These are phyloP conservation scores for Ctenopoma multispine DNA, from an alignment of 2,797 vertebrate genomes.

Conservation along the genomic window DNA sequence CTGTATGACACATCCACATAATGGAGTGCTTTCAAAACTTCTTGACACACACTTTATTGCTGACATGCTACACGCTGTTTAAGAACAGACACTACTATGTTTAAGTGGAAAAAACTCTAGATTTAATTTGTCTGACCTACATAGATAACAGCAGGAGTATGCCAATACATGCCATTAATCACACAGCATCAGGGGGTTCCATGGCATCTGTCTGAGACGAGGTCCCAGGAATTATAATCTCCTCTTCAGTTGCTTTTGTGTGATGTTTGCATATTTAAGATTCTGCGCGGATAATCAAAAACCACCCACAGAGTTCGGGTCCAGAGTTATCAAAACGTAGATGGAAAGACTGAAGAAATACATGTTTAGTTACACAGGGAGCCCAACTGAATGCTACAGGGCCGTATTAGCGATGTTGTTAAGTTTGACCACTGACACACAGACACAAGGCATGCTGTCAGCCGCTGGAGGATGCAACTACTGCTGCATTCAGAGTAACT, in stretches of 20 bases:
- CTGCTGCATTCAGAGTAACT: neutral
- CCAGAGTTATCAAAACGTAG: slow-evolving; percentile 32
- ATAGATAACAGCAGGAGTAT: slow-evolving; percentile 58
- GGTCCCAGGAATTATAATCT: slow-evolving; percentile 50
- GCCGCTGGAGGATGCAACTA: neutral
- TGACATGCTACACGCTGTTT: slow-evolving; percentile 46
- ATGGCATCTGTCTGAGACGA: slow-evolving; percentile 32
- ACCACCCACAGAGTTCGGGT: slow-evolving; percentile 27
- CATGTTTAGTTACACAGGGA: slow-evolving; percentile 5
- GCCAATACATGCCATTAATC: slow-evolving; percentile 59
- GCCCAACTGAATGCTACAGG: neutral
- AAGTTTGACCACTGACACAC: slow-evolving; percentile 7
- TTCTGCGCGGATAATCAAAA: slow-evolving; percentile 37
- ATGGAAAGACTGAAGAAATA: neutral
- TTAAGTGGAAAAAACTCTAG: slow-evolving; percentile 48
- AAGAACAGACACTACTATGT: slow-evolving; percentile 13
- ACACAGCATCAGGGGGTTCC: slow-evolving; percentile 55
- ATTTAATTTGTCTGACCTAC: slow-evolving; percentile 67
- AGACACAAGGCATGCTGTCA: slow-evolving; percentile 1
- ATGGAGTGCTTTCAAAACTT: slow-evolving; percentile 33
- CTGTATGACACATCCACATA: slow-evolving; percentile 15
- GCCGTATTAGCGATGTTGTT: neutral
- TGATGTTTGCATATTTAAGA: slow-evolving; percentile 41
- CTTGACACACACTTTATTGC: slow-evolving; percentile 41
- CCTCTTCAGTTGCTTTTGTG: slow-evolving; percentile 38